Percentiles rank a stretch among this genome's conserved stretches.
Conservation (phyloP, 2,113 vertebrate genomes). For the Aegotheles bennettii region DNA sequence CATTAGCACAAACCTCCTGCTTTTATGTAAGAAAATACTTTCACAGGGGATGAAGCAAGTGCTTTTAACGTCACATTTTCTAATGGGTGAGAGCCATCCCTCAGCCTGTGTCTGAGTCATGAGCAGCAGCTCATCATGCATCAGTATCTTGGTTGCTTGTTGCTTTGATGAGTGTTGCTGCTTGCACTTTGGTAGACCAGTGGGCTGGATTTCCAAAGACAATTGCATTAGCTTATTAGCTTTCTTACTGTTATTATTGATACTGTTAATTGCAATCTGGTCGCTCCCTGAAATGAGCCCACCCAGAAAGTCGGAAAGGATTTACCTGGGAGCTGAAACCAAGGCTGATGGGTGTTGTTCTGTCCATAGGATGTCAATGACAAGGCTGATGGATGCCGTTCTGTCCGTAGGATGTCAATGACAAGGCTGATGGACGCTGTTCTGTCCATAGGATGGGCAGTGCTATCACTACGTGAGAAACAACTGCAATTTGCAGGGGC, state of each 20-base stretch:
- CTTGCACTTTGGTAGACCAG: not conserved
- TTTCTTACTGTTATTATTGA: not conserved
- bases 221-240: not conserved
- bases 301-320: not conserved
- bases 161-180: not conserved
- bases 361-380: not conserved
- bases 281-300: not conserved
- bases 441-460: not conserved
- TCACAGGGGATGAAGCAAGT: not conserved
- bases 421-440: not conserved
- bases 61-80: not conserved
- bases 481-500: not conserved
- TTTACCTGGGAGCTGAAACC: not conserved
- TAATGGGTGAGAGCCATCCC: not conserved
- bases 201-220: not conserved
- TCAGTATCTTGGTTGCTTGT: not conserved
- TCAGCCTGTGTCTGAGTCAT: not conserved
- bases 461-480: not conserved
- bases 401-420: not conserved
- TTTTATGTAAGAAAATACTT: not conserved
- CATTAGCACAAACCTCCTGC: not conserved
- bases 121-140: not conserved
- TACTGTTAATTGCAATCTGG: not conserved
- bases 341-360: rapidly evolving
- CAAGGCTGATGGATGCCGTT: not conserved